Evolutionary conservation across 2,888 invertebrate genomes (phyloP).

Genomic region (Thumatha senex): DNA sequence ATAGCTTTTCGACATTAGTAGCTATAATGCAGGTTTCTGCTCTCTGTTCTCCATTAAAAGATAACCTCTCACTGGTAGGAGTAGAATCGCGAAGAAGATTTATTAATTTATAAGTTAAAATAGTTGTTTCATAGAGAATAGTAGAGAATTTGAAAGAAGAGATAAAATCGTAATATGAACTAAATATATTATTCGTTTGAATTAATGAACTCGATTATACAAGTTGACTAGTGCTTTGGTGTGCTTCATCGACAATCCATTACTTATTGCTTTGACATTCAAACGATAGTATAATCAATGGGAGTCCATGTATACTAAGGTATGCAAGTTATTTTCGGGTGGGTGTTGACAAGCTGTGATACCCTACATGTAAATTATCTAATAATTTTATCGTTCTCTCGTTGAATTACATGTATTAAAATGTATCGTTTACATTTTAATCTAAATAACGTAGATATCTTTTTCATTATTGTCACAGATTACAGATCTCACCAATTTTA

Average conservation of each 20-base stretch:
- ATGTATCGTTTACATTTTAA: slow-evolving; percentile 2
- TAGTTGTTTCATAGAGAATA: background rate
- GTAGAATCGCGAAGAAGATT: slow-evolving; percentile 1
- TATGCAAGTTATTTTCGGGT: slow-evolving; percentile 20
- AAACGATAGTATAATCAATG: slow-evolving; percentile 24
- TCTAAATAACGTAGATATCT: slow-evolving; percentile 17
- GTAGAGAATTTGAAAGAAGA: no score
- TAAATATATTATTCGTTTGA: no score
- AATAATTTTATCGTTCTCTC: slow-evolving; percentile 15
- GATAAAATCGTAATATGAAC: no score
- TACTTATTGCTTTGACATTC: slow-evolving; percentile 28
- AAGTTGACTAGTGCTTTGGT: slow-evolving; percentile 2
- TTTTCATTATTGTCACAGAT: background rate
- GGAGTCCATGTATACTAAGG: slow-evolving; percentile 14
- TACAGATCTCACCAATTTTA: no score
- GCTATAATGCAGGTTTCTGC: slow-evolving; percentile 17
- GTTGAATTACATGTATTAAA: slow-evolving; percentile 6
- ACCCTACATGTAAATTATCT: slow-evolving; percentile 17
- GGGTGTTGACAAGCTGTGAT: slow-evolving; percentile 23
- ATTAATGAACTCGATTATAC: no score
- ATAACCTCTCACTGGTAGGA: slow-evolving; percentile 14
- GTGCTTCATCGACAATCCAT: slow-evolving; percentile 14
- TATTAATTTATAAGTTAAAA: slow-evolving; percentile 16
- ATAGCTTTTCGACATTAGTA: slow-evolving; percentile 67
- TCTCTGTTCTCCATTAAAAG: slow-evolving; percentile 17